Conservation (phyloP, 2,797 vertebrate genomes). For the Melanotaenia pygmaea region DNA sequence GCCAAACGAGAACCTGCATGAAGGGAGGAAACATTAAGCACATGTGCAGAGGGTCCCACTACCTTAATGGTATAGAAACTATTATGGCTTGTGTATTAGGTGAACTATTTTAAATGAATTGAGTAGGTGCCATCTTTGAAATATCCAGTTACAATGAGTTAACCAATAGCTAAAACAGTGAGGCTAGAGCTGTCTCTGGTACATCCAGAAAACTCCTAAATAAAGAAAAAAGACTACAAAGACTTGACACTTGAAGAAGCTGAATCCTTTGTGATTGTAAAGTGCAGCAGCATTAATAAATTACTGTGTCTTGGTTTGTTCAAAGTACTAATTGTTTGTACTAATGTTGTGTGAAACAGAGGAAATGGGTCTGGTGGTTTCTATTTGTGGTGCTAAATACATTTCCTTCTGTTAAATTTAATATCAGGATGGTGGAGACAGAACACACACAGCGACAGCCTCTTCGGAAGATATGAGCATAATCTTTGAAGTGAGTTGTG, state of each 20-base stretch:
- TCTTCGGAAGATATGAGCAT: slow-evolving; percentile 69
- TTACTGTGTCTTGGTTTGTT: not conserved
- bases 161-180: not conserved
- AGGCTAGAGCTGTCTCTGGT: not conserved
- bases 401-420: slow-evolving; percentile 59
- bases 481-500: slow-evolving; percentile 71
- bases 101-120: not conserved
- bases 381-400: slow-evolving; percentile 44
- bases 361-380: slow-evolving; percentile 26
- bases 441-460: slow-evolving; percentile 67
- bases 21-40: not conserved
- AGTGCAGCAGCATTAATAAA: not conserved
- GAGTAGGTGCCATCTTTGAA: not conserved
- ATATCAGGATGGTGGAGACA: slow-evolving; percentile 46
- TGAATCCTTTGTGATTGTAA: not conserved
- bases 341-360: slow-evolving; percentile 34
- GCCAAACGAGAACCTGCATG: slow-evolving; percentile 2
- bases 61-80: not conserved
- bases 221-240: not conserved
- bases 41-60: not conserved
- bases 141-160: not conserved
- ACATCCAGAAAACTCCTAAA: not conserved
- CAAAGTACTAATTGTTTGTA: slow-evolving; percentile 5
- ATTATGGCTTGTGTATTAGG: not conserved
- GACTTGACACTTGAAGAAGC: not conserved